phyloP scores from a whole-genome alignment of 2,888 invertebrate species.

The Pollenia angustigena region DNA sequence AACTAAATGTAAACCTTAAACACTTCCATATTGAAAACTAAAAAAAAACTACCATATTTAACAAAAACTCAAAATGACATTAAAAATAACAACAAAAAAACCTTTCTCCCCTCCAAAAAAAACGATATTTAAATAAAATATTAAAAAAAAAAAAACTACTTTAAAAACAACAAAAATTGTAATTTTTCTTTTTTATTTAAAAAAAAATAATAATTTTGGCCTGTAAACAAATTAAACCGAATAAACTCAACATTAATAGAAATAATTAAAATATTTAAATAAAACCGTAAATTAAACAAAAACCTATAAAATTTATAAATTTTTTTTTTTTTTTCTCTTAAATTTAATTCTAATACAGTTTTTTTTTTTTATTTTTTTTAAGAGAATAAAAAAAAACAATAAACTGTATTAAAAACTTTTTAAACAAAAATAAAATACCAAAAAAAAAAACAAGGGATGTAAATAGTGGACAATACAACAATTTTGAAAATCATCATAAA shows the following conservation, averaged over 20 bases:
- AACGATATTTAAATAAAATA: constrained; percentile 12
- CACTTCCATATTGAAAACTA: constrained; percentile 74
- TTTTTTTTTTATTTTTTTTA: constrained; percentile 53
- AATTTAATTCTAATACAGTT: constrained; percentile 35
- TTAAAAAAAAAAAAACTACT: constrained; percentile 28
- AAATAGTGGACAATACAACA: constrained; percentile 80
- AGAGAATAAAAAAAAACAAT: constrained; percentile 53
- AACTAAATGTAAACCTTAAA: constrained; percentile 68
- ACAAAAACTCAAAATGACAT: constrained; percentile 18
- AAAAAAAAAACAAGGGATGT: constrained; percentile 78
- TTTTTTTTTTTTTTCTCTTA: constrained; percentile 32
- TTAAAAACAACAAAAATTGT: constrained; percentile 30
- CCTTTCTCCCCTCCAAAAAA: constrained; percentile 62
- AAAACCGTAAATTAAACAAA: constrained; percentile 59
- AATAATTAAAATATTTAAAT: constrained; percentile 56
- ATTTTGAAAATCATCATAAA: constrained; percentile 71
- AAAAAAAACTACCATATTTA: constrained; percentile 61
- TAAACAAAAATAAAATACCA: constrained; percentile 61
- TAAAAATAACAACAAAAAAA: constrained; percentile 68
- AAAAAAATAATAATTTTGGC: constrained; percentile 61
- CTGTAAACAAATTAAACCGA: constrained; percentile 68
- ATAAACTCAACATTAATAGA: constrained; percentile 45
- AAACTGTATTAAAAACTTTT: constrained; percentile 44
- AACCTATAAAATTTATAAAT: constrained; percentile 60
- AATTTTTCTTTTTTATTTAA: not conserved